Conservation (phyloP, 64 coral and sea anemone genomes). For the Anthopleura sola region DNA sequence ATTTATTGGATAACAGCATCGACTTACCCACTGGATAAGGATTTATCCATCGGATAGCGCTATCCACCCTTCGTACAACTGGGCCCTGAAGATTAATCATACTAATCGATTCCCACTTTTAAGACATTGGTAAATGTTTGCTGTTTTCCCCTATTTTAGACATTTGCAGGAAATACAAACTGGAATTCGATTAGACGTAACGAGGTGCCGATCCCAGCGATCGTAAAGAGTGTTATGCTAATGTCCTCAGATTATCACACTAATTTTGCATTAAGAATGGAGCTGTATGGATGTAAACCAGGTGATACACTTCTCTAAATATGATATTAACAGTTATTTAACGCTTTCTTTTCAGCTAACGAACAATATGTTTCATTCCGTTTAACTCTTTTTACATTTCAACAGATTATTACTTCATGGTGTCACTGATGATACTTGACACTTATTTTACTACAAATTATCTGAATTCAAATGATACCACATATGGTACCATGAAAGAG, state of each 20-base stretch:
- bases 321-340: not conserved
- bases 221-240: conserved; percentile 53
- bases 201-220: conserved; percentile 42
- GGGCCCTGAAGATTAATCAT: too few species aligned
- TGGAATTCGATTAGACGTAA: conserved; percentile 37
- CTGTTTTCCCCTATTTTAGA: too few species aligned
- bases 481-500: conserved; percentile 11
- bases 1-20: too few species aligned
- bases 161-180: conserved; percentile 65
- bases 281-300: conserved; percentile 77
- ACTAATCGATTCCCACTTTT: too few species aligned
- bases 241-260: conserved; percentile 31
- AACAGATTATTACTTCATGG: conserved; percentile 51
- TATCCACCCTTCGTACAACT: too few species aligned
- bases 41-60: too few species aligned
- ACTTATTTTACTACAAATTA: conserved; percentile 17
- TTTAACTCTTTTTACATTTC: not conserved
- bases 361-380: not conserved
- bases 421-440: conserved; percentile 34
- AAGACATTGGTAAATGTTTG: too few species aligned
- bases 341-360: not conserved
- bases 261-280: conserved; percentile 83
- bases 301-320: conserved; percentile 33
- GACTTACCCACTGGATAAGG: too few species aligned
- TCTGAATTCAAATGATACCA: conserved; percentile 6